Evolutionary conservation across 2,888 invertebrate genomes (phyloP), one percentile per base, ranked within the genome.

Genomic region (Noctuana brunneofusca): DNA sequence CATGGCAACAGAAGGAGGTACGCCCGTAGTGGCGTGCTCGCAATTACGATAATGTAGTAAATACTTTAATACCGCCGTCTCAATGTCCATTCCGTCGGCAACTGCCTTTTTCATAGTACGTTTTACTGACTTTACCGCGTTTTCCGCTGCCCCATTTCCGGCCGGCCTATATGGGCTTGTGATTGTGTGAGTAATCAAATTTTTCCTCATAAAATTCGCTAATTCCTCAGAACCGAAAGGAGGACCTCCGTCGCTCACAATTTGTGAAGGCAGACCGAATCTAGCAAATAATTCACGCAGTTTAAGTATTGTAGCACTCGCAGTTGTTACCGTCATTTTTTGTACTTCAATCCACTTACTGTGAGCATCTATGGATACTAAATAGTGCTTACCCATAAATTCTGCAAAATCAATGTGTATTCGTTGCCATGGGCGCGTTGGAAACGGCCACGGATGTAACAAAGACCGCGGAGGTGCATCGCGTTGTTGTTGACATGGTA

Each of bases 161-260:
- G 65, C 54, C 0, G 72, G 71, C 16, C 67, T 63, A 30, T 71
- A 71, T 0, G 74, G 69, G 3, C 64, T 30, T 12, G 57, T 50
- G 12, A 41, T 50, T 2, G 50, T 38, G 20, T 50, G 58, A 14
- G 14, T 38, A 20, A 58, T 58, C 43, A 43, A 48, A 65, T 72
- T 71, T 30, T 58, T 59, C 3, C 22, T 16, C 46, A 62, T 65
- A 55, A 66, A 73, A 20, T 24, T 11, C 35, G 64, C 64, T 35
- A 68, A 71, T 24, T 72, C 70, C 1, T 18, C n/a, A 1, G 66
- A 66, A 3, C 55, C 35, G 54, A 73, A 76, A 5, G 72, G 74
- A 35, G 72, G 71, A 1, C 72, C 73, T 9, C 70, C 68, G 48
- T 73, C 72, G 0, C 71, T 66, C 4, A 71, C 68, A 6, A 74